A percentile compares a stretch with the other conserved stretches of the same genome.
Conservation (phyloP, 2,888 invertebrate genomes). For the Pycnomerus fuliginosus region DNA sequence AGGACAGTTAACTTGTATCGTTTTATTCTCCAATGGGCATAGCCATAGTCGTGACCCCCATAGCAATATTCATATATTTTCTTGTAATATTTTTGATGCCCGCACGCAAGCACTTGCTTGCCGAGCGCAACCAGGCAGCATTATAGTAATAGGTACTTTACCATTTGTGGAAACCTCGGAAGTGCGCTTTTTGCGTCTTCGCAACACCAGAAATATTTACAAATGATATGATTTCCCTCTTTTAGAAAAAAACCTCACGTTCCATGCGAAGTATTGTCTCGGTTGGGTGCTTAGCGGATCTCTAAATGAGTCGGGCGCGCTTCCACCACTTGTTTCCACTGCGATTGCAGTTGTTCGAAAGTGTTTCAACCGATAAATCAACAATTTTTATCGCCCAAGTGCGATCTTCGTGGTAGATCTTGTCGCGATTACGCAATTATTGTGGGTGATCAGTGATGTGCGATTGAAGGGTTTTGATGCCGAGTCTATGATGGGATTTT, state of each 20-base stretch:
- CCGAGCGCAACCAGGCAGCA: too few relatives aligned
- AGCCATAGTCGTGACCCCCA: too few relatives aligned
- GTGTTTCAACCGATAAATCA: conserved; percentile 14
- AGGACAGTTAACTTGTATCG: too few relatives aligned
- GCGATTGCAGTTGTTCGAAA: conserved; percentile 22
- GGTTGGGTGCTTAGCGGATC: conserved; percentile 38
- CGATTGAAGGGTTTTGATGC: conserved; percentile 2
- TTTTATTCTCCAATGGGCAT: too few relatives aligned
- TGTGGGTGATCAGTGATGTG: background rate
- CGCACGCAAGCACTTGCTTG: too few relatives aligned
- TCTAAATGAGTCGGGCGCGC: conserved; percentile 32
- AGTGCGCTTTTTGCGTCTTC: too few relatives aligned
- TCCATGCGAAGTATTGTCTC: conserved; percentile 35
- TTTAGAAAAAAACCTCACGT: conserved; percentile 33
- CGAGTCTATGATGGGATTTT: background rate
- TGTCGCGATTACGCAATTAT: background rate
- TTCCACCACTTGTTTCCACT: conserved; percentile 26
- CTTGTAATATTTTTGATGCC: too few relatives aligned
- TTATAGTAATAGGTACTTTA: too few relatives aligned
- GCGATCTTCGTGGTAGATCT: conserved; percentile 2
- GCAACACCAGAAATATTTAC: background rate
- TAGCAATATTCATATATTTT: too few relatives aligned
- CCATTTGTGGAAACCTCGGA: too few relatives aligned
- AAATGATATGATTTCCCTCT: conserved; percentile 30
- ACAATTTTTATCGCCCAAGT: conserved; percentile 10